phyloP scores from a whole-genome alignment of 2,113 vertebrate genomes.

The Potamarius usumacintae region DNA sequence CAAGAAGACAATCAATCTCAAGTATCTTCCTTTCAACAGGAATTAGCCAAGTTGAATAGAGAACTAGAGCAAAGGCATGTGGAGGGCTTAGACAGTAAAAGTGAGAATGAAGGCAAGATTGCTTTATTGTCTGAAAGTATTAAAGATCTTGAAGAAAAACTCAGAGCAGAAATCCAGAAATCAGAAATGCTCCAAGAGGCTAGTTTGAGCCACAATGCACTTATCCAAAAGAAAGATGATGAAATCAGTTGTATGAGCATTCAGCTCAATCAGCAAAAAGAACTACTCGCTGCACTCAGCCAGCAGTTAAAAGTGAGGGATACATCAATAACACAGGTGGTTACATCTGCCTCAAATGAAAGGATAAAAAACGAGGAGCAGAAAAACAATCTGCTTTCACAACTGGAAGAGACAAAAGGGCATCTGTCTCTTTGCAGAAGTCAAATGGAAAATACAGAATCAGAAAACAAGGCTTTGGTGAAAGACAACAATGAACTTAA shows the following conservation, averaged over 20 bases:
- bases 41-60: conserved; percentile 58
- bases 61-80: conserved; percentile 56
- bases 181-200: conserved; percentile 60
- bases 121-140: conserved; percentile 64
- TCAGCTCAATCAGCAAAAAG: conserved; percentile 80
- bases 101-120: conserved; percentile 55
- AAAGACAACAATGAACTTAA: conserved; percentile 68
- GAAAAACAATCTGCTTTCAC: conserved; percentile 60
- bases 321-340: conserved; percentile 72
- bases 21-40: conserved; percentile 56
- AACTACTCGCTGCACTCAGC: conserved; percentile 75
- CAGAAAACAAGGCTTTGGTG: conserved; percentile 61
- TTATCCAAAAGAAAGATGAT: conserved; percentile 69
- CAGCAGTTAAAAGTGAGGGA: conserved; percentile 82
- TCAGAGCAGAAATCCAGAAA: conserved; percentile 43
- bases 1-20: conserved; percentile 60
- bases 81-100: conserved; percentile 62
- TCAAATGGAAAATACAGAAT: conserved; percentile 59
- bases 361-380: conserved; percentile 74
- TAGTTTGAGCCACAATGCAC: conserved; percentile 54
- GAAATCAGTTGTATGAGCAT: conserved; percentile 66
- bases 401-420: conserved; percentile 68
- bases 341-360: conserved; percentile 78
- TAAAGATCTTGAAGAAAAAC: conserved; percentile 59
- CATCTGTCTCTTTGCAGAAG: conserved; percentile 55